These are phyloP conservation scores for Platorchestia sp. DNA, from an alignment of 1,140 invertebrate genomes.

Conservation along the genomic window DNA sequence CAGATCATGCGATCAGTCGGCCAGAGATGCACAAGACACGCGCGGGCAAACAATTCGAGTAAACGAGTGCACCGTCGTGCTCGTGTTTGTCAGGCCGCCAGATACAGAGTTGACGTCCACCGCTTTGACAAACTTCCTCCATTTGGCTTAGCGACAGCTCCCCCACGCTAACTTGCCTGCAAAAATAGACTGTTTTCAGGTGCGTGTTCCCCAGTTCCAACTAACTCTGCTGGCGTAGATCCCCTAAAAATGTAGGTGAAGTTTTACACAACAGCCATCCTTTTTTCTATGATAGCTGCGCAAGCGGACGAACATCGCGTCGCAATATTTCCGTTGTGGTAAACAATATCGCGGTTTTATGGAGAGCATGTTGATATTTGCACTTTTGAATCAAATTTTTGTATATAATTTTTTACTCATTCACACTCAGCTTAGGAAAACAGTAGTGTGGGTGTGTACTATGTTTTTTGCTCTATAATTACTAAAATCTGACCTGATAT, in stretches of 20 bases:
- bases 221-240: background rate
- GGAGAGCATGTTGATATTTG: too few relatives aligned
- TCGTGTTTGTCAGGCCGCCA: background rate
- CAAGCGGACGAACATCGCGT: too few relatives aligned
- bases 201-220: background rate
- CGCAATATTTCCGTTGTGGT: too few relatives aligned
- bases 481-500: too few relatives aligned
- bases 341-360: too few relatives aligned
- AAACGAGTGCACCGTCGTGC: background rate
- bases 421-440: too few relatives aligned
- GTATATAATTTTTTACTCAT: too few relatives aligned
- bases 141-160: background rate
- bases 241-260: background rate
- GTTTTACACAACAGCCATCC: background rate
- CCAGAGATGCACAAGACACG: background rate
- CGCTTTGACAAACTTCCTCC: background rate
- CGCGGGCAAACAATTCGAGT: background rate
- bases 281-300: too few relatives aligned
- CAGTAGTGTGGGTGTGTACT: too few relatives aligned
- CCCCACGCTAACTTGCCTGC: background rate
- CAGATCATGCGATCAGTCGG: background rate
- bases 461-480: too few relatives aligned
- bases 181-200: background rate
- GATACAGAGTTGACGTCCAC: background rate
- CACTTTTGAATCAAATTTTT: too few relatives aligned